Conservation (phyloP, 2,888 invertebrate genomes). For the Buathra laborator region DNA sequence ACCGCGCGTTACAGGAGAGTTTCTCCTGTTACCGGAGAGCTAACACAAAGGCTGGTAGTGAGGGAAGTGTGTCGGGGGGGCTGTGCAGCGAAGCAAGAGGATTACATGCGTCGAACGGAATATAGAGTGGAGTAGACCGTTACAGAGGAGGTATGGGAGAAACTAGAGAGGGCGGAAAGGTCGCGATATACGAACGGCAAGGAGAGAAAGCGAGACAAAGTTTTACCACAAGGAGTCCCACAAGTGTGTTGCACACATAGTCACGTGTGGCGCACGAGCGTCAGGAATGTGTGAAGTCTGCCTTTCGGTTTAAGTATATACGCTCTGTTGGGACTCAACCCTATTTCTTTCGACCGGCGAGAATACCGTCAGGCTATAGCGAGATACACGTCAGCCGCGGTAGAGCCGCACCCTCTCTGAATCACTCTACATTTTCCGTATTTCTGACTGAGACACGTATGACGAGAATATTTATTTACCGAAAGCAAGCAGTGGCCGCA, state of each 20-base stretch:
- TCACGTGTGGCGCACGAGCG: slow-evolving; percentile 38
- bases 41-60: slow-evolving; percentile 55
- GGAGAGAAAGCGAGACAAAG: slow-evolving; percentile 27
- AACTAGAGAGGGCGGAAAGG: neutral
- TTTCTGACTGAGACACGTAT: slow-evolving; percentile 40
- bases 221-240: slow-evolving; percentile 72
- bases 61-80: slow-evolving; percentile 27
- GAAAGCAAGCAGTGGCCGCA: slow-evolving; percentile 14
- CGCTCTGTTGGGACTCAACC: slow-evolving; percentile 28
- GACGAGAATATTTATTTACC: slow-evolving; percentile 51
- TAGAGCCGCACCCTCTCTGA: slow-evolving; percentile 28
- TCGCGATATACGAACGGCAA: slow-evolving; percentile 37
- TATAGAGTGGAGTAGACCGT: slow-evolving; percentile 75
- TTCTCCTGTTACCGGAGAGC: slow-evolving; percentile 53
- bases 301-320: neutral
- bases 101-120: slow-evolving; percentile 79
- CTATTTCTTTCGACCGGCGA: slow-evolving; percentile 23
- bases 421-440: slow-evolving; percentile 55
- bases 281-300: slow-evolving; percentile 12
- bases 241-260: slow-evolving; percentile 72
- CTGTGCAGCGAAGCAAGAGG: slow-evolving; percentile 29
- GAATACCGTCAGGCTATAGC: neutral
- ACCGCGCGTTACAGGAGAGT: slow-evolving; percentile 50
- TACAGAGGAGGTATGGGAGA: neutral
- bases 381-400: slow-evolving; percentile 26